Percentiles rank a stretch among this genome's conserved stretches.
Conservation (phyloP, 2,113 vertebrate genomes). For the Cavia aperea region DNA sequence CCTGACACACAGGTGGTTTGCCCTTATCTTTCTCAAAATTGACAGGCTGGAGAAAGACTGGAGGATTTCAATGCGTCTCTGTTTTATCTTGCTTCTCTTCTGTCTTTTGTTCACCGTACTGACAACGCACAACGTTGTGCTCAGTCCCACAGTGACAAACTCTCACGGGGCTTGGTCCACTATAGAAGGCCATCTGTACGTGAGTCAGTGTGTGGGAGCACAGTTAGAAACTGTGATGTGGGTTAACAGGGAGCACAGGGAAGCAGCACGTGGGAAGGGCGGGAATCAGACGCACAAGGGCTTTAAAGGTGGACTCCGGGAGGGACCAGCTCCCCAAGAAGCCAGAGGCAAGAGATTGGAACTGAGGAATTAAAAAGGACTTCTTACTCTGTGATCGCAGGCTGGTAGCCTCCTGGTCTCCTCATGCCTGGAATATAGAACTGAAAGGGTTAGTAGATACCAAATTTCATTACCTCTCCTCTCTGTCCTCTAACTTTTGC, state of each 20-base stretch:
- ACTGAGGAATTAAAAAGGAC: neutral
- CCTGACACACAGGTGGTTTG: neutral
- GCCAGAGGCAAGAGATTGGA: neutral
- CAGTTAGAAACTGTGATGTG: neutral
- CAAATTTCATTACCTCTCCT: neutral
- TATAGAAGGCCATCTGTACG: neutral
- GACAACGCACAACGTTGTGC: fast-evolving
- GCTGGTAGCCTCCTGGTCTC: neutral
- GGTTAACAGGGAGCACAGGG: too few species aligned
- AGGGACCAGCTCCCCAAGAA: neutral
- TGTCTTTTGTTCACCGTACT: neutral
- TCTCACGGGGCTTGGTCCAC: too few species aligned
- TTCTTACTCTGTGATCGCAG: neutral
- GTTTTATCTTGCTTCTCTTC: neutral
- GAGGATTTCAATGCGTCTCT: neutral
- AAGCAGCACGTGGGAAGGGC: neutral
- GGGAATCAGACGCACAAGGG: fast-evolving
- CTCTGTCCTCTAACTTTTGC: too few species aligned
- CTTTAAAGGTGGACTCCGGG: neutral
- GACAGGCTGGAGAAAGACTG: too few species aligned
- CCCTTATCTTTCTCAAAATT: neutral
- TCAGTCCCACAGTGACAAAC: too few species aligned
- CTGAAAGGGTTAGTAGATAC: neutral
- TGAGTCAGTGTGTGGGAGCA: neutral
- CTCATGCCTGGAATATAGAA: fast-evolving